phyloP scores from a whole-genome alignment of 2,113 vertebrate species.

The Octodon degus region DNA sequence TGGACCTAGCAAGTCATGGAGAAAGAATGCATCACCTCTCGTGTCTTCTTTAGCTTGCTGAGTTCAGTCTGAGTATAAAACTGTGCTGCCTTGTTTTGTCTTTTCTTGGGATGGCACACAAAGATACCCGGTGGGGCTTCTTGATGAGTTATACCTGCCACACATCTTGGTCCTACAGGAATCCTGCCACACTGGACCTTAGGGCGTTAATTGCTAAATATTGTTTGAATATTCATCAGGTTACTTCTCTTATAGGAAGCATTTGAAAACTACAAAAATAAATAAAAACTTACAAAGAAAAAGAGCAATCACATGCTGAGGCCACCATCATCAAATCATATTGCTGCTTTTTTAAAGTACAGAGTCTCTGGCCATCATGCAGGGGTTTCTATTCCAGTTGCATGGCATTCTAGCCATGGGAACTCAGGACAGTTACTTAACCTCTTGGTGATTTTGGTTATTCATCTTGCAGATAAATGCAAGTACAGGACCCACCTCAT shows the following conservation, averaged over 20 bases:
- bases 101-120: neutral
- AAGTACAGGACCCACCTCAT: neutral
- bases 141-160: neutral
- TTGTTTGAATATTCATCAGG: neutral
- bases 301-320: neutral
- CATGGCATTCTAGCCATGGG: neutral
- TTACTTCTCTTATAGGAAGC: neutral
- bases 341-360: neutral
- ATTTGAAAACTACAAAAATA: neutral
- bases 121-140: rapidly evolving
- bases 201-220: neutral
- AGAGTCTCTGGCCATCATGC: neutral
- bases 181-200: neutral
- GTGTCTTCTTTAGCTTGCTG: neutral
- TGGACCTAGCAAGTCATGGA: neutral
- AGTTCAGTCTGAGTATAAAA: neutral
- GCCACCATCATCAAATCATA: neutral
- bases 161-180: rapidly evolving
- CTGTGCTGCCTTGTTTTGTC: neutral
- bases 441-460: neutral
- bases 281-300: neutral
- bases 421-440: neutral
- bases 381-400: neutral
- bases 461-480: neutral
- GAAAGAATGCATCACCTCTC: neutral